Evolutionary conservation across 1,140 invertebrate genomes (phyloP), one percentile per base, ranked within the genome.

Genomic region (Zaprionus gabonicus): DNA sequence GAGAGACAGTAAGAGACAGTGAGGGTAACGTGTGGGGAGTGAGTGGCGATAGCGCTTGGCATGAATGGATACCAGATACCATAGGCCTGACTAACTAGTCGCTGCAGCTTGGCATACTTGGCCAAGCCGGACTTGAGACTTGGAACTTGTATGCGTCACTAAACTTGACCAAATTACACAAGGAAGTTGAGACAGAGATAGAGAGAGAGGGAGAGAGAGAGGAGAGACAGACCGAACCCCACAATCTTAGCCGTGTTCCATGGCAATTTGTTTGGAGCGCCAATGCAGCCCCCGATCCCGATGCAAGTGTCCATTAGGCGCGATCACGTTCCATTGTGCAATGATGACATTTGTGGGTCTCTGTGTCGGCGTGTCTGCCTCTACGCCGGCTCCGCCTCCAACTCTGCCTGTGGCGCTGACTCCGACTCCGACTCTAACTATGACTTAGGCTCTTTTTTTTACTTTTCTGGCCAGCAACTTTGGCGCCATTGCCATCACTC

Each of bases 121-220:
- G 66, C 53, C 38, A 69, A 88, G 78, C 84, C 84, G 85, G 80
- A 87, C 84, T 77, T 90, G 78, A 38, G 53, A 25, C 72, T 75
- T 53, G 66, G 23, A 56, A 51, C 59, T 70, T 51, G 68, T 70
- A 68, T 85, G 85, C 85, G 82, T 90, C 81, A 88, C 85, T 90
- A 88, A 84, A 87, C 85, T 90, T 90, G 84, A 87, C 85, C 84
- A 88, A 88, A 87, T 84, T 81, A 76, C 73, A 87, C 85, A 84
- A 90, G 84, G 84, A 87, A 87, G 70, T 78, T 68, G 65, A 17
- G 12, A 56, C 6, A 28, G 23, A 25, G 6, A 53, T 12, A 53
- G 20, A 23, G 5, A 28, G 28, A 28, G 6, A 9, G 6, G 2
- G 1, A 31, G 1, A 31, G 4, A 25, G 51, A 15, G 3, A 53